Evolutionary conservation across 1,140 invertebrate genomes (phyloP), one percentile per base, ranked within the genome.

Genomic region (Ceratitis capitata): DNA sequence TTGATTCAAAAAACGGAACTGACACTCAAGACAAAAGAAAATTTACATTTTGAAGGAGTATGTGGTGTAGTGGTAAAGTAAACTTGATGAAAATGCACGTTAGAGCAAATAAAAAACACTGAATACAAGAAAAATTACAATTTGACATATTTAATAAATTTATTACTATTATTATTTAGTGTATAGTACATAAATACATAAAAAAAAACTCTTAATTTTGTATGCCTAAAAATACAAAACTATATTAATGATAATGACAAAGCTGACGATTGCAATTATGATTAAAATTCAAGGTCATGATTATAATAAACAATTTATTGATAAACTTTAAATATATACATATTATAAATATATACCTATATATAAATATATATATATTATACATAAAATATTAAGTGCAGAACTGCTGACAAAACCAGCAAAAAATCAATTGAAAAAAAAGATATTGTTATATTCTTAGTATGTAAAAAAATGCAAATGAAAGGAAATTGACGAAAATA

Each of bases 371-470:
- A 61, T 29, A 61, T 29, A 61, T 61, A 61, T 26, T 69, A 78
- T 83, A 53, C 45, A 83, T 83, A 51, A 83, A 83, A 58, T 82
- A 82, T 45, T 91, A 90, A 91, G 89, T 89, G 88, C 88, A 91
- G 91, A 89, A 89, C 86, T 87, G 89, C 89, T 91, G 89, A 91
- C 89, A 91, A 88, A 88, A 91, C 89, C 89, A 91, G 89, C 89
- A 91, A 87, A 89, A 90, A 90, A 88, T 87, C 87, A 91, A 88
- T 89, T 88, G 88, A 90, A 90, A 90, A 90, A 90, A 87, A 89
- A 89, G 88, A 91, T 91, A 91, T 91, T 91, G 89, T 91, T 91
- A 91, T 91, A 91, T 91, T 85, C 51, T 78, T 85, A 85, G 85
- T 85, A 39, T 85, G 82, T 85, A 85, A 58, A n/a, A n/a, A n/a